Evolutionary conservation across 2,888 invertebrate species (phyloP).

Genomic region (Macrophya alboannulata): DNA sequence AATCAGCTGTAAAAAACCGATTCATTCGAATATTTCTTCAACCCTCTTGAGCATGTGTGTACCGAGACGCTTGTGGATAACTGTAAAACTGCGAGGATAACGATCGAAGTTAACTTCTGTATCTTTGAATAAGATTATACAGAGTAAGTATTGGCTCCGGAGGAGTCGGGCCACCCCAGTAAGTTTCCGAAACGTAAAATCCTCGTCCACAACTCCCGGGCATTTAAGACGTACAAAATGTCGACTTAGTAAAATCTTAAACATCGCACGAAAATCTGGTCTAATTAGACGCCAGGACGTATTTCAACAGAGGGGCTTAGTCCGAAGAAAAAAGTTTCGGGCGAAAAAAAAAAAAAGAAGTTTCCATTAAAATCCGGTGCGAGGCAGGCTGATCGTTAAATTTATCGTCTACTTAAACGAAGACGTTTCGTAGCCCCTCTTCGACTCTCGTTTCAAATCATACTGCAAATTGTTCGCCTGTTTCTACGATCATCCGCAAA

Average conservation of each 20-base stretch:
- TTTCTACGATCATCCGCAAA: not conserved
- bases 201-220: constrained; percentile 26
- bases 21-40: too few relatives aligned
- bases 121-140: not conserved
- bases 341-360: constrained; percentile 35
- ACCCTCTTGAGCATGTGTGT: not conserved
- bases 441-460: constrained; percentile 41
- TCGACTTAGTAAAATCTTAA: constrained; percentile 35
- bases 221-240: constrained; percentile 35
- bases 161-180: not conserved
- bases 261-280: constrained; percentile 44
- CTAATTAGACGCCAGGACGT: constrained; percentile 69
- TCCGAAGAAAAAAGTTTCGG: constrained; percentile 55
- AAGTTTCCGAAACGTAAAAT: not conserved
- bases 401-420: constrained; percentile 75
- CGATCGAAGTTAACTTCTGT: not conserved
- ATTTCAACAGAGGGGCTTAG: constrained; percentile 71
- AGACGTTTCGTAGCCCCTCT: constrained; percentile 47
- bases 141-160: constrained; percentile 16
- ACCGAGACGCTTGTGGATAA: not conserved
- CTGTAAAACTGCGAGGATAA: constrained; percentile 14
- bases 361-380: constrained; percentile 45
- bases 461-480: constrained; percentile 30
- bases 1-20: too few relatives aligned
- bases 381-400: constrained; percentile 69